Evolutionary conservation across 2,888 invertebrate genomes (phyloP), one percentile per base, ranked within the genome.

Genomic region (Phlogophora meticulosa): DNA sequence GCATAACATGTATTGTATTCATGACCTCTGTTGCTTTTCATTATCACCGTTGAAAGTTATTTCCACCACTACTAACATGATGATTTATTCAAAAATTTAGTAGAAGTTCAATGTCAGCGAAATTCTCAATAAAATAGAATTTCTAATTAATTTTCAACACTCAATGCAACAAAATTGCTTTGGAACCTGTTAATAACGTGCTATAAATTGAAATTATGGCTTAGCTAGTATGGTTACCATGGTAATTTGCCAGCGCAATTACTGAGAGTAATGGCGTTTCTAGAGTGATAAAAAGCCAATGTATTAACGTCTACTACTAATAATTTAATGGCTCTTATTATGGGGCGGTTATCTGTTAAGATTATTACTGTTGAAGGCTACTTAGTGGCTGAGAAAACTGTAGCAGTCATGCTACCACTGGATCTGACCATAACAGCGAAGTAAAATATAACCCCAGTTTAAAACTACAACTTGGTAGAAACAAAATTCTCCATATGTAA

Each of bases 231-330:
- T 65, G 55, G 78, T 73, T 62, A 53, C 69, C 69, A 58, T 67
- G 60, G 73, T 73, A 66, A 69, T 77, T 77, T 55, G 53, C 63
- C 28, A 34, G 38, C 34, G 73, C 62, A 69, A 77, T 77, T 78
- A 78, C 78, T 38, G 28, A 69, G 78, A 77, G 49, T 77, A 77
- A 77, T 77, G 15, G 73, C 77, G 43, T 76, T 68, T 68, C 64
- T 56, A 66, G 48, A 59, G 55, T 62, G 73, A 77, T 77, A 77
- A 77, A 76, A 77, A 77, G 65, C 73, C 49, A 56, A 43, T 52
- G 59, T 77, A 69, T 66, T 77, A 77, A 24, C 45, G 56, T 62
- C 56, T 59, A 36, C 38, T 64, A 48, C 59, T 69, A 62, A 77
- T 77, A 43, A 65, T 63, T 73, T 77, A 69, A 73, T 77, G 52